These are phyloP conservation scores for Phaonia tiefii DNA, from an alignment of 2,888 invertebrate genomes.

Conservation along the genomic window DNA sequence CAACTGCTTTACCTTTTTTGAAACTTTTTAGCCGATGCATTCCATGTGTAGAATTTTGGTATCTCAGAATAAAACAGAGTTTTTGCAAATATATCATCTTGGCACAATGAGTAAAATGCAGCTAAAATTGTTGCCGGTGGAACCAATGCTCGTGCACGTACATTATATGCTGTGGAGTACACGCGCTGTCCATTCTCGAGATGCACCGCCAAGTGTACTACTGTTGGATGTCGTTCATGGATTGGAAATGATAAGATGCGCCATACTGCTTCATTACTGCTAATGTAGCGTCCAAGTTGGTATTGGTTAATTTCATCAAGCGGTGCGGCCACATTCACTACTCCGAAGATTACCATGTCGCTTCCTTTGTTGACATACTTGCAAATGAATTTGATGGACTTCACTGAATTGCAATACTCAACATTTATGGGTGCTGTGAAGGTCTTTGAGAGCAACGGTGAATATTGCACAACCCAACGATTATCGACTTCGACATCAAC, in stretches of 20 bases:
- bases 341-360: slow-evolving; percentile 72
- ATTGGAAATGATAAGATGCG: slow-evolving; percentile 45
- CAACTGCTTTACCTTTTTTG: slow-evolving; percentile 72
- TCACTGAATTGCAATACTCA: slow-evolving; percentile 79
- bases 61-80: slow-evolving; percentile 75
- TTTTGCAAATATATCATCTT: slow-evolving; percentile 61
- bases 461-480: slow-evolving; percentile 74
- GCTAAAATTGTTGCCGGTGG: slow-evolving; percentile 52
- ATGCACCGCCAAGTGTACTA: slow-evolving; percentile 54
- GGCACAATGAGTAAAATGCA: slow-evolving; percentile 43
- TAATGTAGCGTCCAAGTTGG: slow-evolving; percentile 70
- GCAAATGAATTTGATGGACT: slow-evolving; percentile 78
- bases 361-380: slow-evolving; percentile 80
- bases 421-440: slow-evolving; percentile 78
- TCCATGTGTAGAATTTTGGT: slow-evolving; percentile 71
- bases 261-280: slow-evolving; percentile 53
- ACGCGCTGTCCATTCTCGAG: slow-evolving; percentile 42
- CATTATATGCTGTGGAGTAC: slow-evolving; percentile 34
- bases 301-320: slow-evolving; percentile 52
- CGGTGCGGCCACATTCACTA: slow-evolving; percentile 72
- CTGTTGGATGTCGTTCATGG: slow-evolving; percentile 53
- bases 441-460: slow-evolving; percentile 72
- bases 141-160: slow-evolving; percentile 34
- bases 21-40: slow-evolving; percentile 72
- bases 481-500: slow-evolving; percentile 70